These are phyloP conservation scores for Parauchenoglanis punctatus DNA, from an alignment of 2,797 vertebrate genomes.

Conservation along the genomic window DNA sequence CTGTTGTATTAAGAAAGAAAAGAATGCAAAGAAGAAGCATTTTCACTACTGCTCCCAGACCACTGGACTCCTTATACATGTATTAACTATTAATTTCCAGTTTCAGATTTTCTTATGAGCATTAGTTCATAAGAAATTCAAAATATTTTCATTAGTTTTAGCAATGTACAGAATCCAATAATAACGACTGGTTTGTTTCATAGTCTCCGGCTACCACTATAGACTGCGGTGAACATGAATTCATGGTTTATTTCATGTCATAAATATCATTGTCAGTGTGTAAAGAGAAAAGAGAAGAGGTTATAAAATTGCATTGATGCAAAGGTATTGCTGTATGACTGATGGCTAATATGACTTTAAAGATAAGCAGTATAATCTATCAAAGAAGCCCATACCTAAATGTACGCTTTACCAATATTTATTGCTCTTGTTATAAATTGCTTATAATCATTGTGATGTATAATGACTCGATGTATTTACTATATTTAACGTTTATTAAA, in stretches of 20 bases:
- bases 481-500: not conserved
- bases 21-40: not conserved
- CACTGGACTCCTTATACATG: not conserved
- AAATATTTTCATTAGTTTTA: not conserved
- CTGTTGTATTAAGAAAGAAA: not conserved
- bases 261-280: not conserved
- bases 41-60: not conserved
- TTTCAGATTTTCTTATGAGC: not conserved
- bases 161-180: not conserved
- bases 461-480: not conserved
- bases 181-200: not conserved
- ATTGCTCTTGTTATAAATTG: too few relatives aligned
- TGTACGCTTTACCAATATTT: not conserved
- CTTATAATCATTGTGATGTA: not conserved
- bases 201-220: not conserved
- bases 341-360: not conserved
- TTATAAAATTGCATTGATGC: not conserved
- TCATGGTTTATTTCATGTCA: conserved; percentile 1
- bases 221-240: not conserved
- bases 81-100: not conserved
- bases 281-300: not conserved
- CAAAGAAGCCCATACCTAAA: not conserved
- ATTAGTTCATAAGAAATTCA: not conserved
- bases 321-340: conserved; percentile 6
- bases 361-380: conserved; percentile 7